Conservation (phyloP, 2,797 vertebrate species). For the Cynopterus sphinx region DNA sequence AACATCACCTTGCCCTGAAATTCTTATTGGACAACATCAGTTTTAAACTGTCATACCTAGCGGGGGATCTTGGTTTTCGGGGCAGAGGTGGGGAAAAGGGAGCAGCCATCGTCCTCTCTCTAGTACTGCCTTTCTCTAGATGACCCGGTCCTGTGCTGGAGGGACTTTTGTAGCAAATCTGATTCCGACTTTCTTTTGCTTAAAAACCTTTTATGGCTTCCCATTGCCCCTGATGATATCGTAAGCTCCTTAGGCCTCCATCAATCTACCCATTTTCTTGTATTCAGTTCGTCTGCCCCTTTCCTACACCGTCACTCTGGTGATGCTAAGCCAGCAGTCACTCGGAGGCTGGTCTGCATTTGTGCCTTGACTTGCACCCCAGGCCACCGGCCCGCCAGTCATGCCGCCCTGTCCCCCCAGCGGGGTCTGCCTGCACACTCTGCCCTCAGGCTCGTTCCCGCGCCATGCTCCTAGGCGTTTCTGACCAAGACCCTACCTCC, state of each 20-base stretch:
- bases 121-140: background rate
- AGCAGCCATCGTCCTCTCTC: background rate
- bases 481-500: background rate
- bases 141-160: background rate
- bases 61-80: background rate
- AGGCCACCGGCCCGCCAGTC: background rate
- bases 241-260: background rate
- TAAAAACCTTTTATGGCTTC: background rate
- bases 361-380: background rate
- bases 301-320: accelerated
- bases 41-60: background rate
- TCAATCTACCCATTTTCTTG: background rate
- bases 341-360: background rate
- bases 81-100: background rate
- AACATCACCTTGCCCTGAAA: background rate
- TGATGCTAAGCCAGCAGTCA: accelerated
- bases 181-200: background rate
- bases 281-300: background rate
- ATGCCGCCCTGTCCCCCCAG: accelerated
- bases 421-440: background rate
- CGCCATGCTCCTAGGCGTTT: background rate
- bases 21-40: background rate
- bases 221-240: no score
- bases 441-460: background rate
- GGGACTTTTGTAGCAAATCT: background rate